Base-by-base conservation (phyloP, 2,797 vertebrate species). In the Xenopus petersii region DNA sequence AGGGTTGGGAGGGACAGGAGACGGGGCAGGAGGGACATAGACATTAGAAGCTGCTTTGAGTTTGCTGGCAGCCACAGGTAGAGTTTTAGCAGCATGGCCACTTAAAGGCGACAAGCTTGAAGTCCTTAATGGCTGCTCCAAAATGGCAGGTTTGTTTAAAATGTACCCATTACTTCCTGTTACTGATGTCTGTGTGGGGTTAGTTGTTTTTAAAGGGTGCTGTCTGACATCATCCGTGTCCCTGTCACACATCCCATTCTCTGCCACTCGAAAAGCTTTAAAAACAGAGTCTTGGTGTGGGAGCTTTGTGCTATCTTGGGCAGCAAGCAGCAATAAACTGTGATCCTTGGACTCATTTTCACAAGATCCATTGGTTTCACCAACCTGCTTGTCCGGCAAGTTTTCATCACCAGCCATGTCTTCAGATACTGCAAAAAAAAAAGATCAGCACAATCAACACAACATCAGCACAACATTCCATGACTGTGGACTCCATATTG, bases 101-200 rank as follows among this genome's bases (percentile, higher is more conserved):
- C 91, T 89, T 21, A 93, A 83, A 1, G 91, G 83, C 79, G 93
- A 80, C 66, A 94, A 83, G 84, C 92, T 90, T 82, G 89, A 92
- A 94, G 94, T 95, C 93, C 96, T 95, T 81, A 84, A 30, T 60
- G 89, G 86, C 42, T 86, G 87, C 79, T 90, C 91, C 70, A 86
- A 87, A 46, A 81, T 83, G 55, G 92, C 88, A 69, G 88, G 85
- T 82, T 95, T 94, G 36, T 86, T 88, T 30, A 98, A 90, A 83
- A 96, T 90, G 80, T 93, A 96, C 61, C 98, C 98, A 66, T 98
- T 99, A 89, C 97, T 98, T 79, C 97, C 97, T 0, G 92, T 88
- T 5, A 94, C 87, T 0, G 97, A 94, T 46, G 93, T 94, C 71
- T 96, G 96, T 0, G 92, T 93, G 10, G 92, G 88, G 85, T 94